Conservation (phyloP, 2,797 vertebrate species). For the Sorex maritimensis region DNA sequence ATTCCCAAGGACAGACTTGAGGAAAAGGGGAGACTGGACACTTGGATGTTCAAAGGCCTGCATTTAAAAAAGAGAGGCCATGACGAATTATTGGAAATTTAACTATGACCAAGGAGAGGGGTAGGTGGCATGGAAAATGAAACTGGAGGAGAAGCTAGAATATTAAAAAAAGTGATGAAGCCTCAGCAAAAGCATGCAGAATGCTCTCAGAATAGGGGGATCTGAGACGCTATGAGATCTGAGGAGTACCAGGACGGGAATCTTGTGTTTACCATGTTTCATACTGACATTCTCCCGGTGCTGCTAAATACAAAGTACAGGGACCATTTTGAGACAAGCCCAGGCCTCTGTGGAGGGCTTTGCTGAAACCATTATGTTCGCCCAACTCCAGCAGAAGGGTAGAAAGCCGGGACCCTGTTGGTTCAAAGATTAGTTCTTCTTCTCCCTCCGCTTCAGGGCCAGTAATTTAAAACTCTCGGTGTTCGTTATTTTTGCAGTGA, state of each 20-base stretch:
- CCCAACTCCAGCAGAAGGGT: neutral
- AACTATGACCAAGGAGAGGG: neutral
- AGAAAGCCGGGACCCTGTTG: neutral
- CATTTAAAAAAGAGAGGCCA: neutral
- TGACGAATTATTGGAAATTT: neutral
- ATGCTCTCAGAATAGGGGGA: too few species aligned
- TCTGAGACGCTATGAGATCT: neutral
- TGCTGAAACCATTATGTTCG: neutral
- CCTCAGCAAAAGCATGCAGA: too few species aligned
- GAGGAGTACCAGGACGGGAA: neutral
- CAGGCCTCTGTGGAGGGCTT: neutral
- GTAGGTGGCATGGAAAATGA: neutral
- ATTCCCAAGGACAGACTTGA: neutral
- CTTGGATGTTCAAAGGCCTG: neutral
- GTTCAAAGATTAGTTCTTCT: conserved; percentile 32
- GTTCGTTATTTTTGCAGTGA: conserved; percentile 30
- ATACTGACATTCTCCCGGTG: neutral
- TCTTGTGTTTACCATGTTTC: neutral
- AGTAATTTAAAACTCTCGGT: neutral
- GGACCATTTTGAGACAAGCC: neutral
- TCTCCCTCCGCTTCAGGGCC: neutral
- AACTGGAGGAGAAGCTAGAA: neutral
- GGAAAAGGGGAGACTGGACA: accelerated
- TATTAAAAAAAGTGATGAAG: too few species aligned
- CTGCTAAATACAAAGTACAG: neutral